These are phyloP conservation scores for Cheilosia soror DNA, from an alignment of 2,888 invertebrate genomes.

Conservation along the genomic window DNA sequence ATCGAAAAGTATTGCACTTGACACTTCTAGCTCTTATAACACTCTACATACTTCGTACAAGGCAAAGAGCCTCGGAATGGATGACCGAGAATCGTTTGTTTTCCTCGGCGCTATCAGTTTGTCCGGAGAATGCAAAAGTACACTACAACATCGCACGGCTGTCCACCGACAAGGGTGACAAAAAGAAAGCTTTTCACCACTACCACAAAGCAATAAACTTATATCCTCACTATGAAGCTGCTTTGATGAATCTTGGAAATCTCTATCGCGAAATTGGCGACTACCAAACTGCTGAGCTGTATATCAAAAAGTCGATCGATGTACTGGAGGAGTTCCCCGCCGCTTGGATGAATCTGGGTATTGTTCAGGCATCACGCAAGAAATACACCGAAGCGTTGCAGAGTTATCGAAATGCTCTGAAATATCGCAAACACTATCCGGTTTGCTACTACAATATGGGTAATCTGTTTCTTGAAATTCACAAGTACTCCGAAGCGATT, in stretches of 20 bases:
- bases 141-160: slow-evolving; percentile 96
- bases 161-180: slow-evolving; percentile 90
- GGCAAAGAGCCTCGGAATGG: slow-evolving; percentile 91
- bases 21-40: slow-evolving; percentile 73
- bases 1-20: slow-evolving; percentile 75
- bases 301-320: slow-evolving; percentile 89
- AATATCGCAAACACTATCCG: slow-evolving; percentile 91
- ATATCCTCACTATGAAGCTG: slow-evolving; percentile 97
- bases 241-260: slow-evolving; percentile 97
- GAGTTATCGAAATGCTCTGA: slow-evolving; percentile 92
- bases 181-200: slow-evolving; percentile 88
- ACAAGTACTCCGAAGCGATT: slow-evolving; percentile 89
- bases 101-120: slow-evolving; percentile 91
- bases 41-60: slow-evolving; percentile 84
- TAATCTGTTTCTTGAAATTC: slow-evolving; percentile 94
- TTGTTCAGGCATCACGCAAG: slow-evolving; percentile 91
- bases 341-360: slow-evolving; percentile 99
- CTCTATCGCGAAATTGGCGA: slow-evolving; percentile 96
- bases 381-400: slow-evolving; percentile 89
- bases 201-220: slow-evolving; percentile 93
- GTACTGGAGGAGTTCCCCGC: slow-evolving; percentile 92
- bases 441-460: slow-evolving; percentile 98
- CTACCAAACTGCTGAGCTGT: slow-evolving; percentile 94
- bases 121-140: slow-evolving; percentile 97
- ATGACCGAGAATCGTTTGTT: slow-evolving; percentile 91